Conservation (phyloP, 2,797 vertebrate genomes). For the Furcifer pardalis region DNA sequence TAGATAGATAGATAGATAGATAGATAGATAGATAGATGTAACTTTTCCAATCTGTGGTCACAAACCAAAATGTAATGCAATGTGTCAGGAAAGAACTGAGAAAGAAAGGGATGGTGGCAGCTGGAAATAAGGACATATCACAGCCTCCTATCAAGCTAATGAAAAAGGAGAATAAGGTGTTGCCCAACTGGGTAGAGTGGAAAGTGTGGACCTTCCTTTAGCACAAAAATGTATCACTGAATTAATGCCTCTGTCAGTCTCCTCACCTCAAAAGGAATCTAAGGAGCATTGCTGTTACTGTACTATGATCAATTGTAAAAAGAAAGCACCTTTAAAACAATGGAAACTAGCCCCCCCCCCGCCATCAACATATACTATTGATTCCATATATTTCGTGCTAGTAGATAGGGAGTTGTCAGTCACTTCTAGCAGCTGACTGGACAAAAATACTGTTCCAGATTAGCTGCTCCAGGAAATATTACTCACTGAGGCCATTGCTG, state of each 20-base stretch:
- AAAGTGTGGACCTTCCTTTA: background rate
- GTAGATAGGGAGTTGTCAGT: background rate
- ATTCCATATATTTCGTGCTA: background rate
- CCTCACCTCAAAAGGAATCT: background rate
- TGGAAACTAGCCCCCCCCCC: too few species aligned
- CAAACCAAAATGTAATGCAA: background rate
- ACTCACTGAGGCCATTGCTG: background rate
- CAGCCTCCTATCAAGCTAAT: background rate
- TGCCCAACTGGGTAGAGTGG: background rate
- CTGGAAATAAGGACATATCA: background rate
- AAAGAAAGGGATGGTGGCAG: background rate
- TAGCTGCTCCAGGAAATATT: background rate
- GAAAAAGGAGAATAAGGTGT: background rate
- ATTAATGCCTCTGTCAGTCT: background rate
- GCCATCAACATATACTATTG: background rate
- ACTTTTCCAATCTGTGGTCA: background rate
- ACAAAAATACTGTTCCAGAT: background rate
- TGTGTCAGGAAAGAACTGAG: background rate
- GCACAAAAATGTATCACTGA: slow-evolving; percentile 4
- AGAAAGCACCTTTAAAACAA: slow-evolving; percentile 1
- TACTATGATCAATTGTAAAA: slow-evolving; percentile 2
- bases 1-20: background rate
- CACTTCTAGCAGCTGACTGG: background rate
- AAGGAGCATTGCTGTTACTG: background rate
- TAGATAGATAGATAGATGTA: background rate